Evolutionary conservation across 2,113 vertebrate species (phyloP), one percentile per base, ranked within the genome.

Genomic region (Brienomyrus longianalis): DNA sequence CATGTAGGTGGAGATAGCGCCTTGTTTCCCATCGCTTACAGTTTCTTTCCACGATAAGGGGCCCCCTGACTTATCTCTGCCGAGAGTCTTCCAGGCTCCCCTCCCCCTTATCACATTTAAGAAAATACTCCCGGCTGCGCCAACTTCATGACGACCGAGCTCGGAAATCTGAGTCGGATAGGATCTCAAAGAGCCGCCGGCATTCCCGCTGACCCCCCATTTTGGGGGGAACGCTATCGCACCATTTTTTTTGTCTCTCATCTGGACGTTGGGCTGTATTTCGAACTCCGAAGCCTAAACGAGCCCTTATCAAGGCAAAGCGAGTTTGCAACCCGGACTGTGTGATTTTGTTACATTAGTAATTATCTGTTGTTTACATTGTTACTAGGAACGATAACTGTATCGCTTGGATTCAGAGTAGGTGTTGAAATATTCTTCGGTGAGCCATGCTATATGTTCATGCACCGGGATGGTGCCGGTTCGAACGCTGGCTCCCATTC

Each of bases 361-460:
- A 95, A 94, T 96, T 97, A 96, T 96, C 95, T 95, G 94, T 95
- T 97, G 96, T 98, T 98, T 98, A 95, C 94, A 95, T 95, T 93
- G 97, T 99, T 98, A 96, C 98, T 96, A 98, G 92, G 97, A 94
- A 95, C 96, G 95, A 96, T 96, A 96, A 96, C 95, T 95, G 92
- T 96, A 96, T 97, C 93, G 96, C 93, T 96, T 96, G 95, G 96
- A 96, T 93, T 94, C 95, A 92, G 93, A 92, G 92, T 96, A 97
- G 96, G 95, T 96, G 96, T 96, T 97, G 96, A 96, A 95, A 96
- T 97, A 97, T 96, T 96, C 96, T 94, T 97, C 96, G 97, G 96
- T 97, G 97, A 98, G 98, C 97, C 97, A 96, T 97, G 97, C 96
- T 97, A 96, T 96, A 96, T 96, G 95, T 97, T 97, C 96, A 94